Percentiles rank a stretch among this genome's conserved stretches.
phyloP scores from a whole-genome alignment of 2,888 invertebrate species.

The Plebejus anna region DNA sequence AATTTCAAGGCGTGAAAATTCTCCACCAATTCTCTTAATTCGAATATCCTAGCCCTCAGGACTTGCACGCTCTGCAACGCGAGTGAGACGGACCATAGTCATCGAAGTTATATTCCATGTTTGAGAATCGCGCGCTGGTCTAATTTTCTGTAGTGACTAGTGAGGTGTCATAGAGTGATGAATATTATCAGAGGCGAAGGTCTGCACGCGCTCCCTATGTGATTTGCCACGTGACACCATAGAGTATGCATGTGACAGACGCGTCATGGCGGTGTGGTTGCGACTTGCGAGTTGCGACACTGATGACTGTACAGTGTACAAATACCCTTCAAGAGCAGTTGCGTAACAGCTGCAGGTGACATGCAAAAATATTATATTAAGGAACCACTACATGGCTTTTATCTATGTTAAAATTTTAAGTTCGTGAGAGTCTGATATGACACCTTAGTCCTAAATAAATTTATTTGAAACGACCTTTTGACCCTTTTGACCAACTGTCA shows the following conservation, averaged over 20 bases:
- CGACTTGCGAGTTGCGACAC: not conserved
- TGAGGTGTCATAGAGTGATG: conserved; percentile 11
- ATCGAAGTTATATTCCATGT: not conserved
- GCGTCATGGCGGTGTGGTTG: not conserved
- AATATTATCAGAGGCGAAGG: conserved; percentile 32
- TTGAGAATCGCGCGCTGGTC: not conserved
- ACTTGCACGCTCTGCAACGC: no score
- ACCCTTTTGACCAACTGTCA: no score
- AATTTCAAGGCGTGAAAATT: not conserved
- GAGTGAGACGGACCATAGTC: no score
- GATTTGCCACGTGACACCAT: conserved; percentile 28
- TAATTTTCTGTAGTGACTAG: not conserved
- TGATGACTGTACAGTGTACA: not conserved
- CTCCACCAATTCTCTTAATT: no score
- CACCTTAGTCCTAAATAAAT: no score
- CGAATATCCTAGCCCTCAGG: no score
- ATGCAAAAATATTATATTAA: not conserved
- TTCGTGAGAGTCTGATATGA: no score
- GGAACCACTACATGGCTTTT: not conserved
- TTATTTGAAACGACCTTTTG: no score
- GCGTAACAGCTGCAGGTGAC: not conserved
- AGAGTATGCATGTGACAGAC: conserved; percentile 21
- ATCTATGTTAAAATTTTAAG: no score
- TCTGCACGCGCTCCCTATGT: conserved; percentile 30
- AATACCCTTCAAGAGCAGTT: not conserved